Base-by-base conservation (phyloP, 2,888 invertebrate species). In the Platycheirus rosarum region DNA sequence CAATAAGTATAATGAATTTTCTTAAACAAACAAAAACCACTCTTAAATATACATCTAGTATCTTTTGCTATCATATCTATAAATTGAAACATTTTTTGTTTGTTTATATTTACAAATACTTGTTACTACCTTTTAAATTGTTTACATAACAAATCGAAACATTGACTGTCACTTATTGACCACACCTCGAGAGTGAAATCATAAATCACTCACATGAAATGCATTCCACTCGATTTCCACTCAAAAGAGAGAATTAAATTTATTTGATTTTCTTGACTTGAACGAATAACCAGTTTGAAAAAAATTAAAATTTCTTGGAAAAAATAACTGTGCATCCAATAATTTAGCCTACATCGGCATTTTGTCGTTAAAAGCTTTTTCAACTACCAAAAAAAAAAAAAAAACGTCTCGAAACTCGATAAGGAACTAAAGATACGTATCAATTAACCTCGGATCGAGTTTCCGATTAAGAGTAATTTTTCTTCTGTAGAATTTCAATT, bases 201-300 rank as follows among this genome's bases (percentile, higher is more conserved):
- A 7, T n/a, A 35, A 35, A 35, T 14, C 6, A 8, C 7, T 20
- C n/a, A n/a, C n/a, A n/a, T n/a, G n/a, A n/a, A n/a, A n/a, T n/a
- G 4, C 48, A 48, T 46, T 46, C n/a, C 29, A 49, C 11, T 29
- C 26, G 48, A 29, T 49, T 32, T 32, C 4, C 48, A 48, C n/a
- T 8, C 7, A 23, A 13, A n/a, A 23, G 6, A 48, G 7, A 23
- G 6, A 8, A 8, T 35, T 35, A n/a, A 7, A 35, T 9, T 8
- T 35, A 35, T 9, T 11, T 35, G 35, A n/a, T n/a, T n/a, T 35
- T 26, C 26, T 4, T 26, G 26, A 6, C 26, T 26, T 4, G 6
- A 26, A 26, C 2, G 6, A 26, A 26, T 9, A 35, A 35, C 35
- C 9, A 35, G 35, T 35, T 35, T 35, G 1, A 3, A 35, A 26